Evolutionary conservation across 2,888 invertebrate genomes (phyloP), one percentile per base, ranked within the genome.

Genomic region (Tiliacea aurago): DNA sequence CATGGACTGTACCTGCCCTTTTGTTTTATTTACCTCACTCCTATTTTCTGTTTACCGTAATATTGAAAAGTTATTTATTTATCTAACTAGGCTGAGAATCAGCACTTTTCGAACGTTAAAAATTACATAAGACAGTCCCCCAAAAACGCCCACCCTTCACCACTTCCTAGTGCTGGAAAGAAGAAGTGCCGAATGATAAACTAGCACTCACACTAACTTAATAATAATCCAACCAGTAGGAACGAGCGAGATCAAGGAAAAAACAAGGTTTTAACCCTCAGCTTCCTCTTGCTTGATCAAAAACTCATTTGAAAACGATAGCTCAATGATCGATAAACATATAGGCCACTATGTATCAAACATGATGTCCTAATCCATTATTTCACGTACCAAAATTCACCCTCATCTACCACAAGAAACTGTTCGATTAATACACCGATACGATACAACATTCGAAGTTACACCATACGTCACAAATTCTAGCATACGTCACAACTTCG

Each of bases 401-500:
- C n/a, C 28, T n/a, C 20, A 51, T 43, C 11, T 20, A 10, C 2
- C 59, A 47, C 47, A 33, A 64, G 5, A 15, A 64, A 43, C 63
- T 59, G 23, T 47, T 33, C 63, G 78, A 77, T 77, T 59, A 76
- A 67, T 53, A 75, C 47, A 67, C 62, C 66, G 66, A 78, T 79
- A 73, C 73, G 68, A 0, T 33, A 55, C 61, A 59, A 63, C 43
- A 55, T 65, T 13, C 28, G 18, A 80, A 81, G 47, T 81, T 65
- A 18, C 6, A 53, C 56, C 78, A 78, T 78, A 70, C 78, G 73
- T 81, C 69, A 74, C 41, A 56, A 70, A 58, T 70, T 53, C 55
- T 18, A 64, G 41, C 76, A 76, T 76, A 78, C 73, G 79, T 69
- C 67, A 72, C 58, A 67, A 81, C 65, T 80, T 76, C 43, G 51